Conservation (phyloP, 2,888 invertebrate genomes). For the Saturnia pavonia region DNA sequence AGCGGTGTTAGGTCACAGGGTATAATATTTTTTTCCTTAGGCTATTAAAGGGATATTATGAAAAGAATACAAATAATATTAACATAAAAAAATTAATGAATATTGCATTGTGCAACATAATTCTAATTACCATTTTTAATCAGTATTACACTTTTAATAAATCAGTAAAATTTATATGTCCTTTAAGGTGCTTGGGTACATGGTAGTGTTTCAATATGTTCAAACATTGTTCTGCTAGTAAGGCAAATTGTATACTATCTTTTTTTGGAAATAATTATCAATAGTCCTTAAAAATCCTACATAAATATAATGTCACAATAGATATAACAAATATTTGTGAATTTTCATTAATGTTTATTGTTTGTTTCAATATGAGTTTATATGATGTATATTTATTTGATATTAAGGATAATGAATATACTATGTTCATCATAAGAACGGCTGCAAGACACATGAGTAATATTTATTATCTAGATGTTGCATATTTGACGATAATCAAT, state of each 20-base stretch:
- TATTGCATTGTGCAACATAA: background rate
- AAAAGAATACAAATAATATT: background rate
- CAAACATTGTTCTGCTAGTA: background rate
- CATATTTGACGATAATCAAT: too few relatives aligned
- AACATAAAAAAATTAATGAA: background rate
- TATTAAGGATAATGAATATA: too few relatives aligned
- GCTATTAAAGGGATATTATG: background rate
- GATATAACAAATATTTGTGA: background rate
- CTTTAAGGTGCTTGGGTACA: background rate
- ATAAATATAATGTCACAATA: background rate
- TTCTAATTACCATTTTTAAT: background rate
- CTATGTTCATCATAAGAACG: too few relatives aligned
- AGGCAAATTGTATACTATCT: background rate
- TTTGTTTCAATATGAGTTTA: background rate
- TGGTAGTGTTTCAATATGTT: background rate
- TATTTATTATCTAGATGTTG: too few relatives aligned
- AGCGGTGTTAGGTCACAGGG: slow-evolving; percentile 8
- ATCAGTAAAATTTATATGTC: background rate
- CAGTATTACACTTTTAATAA: background rate
- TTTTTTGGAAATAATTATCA: background rate
- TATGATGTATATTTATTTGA: background rate
- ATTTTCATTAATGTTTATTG: background rate
- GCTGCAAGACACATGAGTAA: too few relatives aligned
- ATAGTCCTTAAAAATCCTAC: background rate
- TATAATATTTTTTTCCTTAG: slow-evolving; percentile 4